Conservation (phyloP, 2,113 vertebrate genomes). For the Odontophorus gujanensis region DNA sequence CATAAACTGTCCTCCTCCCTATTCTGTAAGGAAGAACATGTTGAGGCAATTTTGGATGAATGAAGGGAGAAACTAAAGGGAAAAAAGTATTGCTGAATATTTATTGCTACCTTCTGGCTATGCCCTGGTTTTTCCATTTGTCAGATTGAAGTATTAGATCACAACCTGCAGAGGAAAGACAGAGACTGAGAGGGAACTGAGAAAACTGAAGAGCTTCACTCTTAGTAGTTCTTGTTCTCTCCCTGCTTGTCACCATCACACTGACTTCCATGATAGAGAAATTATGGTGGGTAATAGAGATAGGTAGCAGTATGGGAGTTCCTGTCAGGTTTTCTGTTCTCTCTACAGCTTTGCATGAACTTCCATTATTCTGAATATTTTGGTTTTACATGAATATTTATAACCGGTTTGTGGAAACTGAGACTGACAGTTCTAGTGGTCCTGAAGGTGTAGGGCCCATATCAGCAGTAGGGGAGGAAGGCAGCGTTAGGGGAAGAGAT, state of each 20-base stretch:
- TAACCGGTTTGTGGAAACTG: not conserved
- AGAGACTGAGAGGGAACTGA: not conserved
- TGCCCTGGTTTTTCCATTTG: conserved; percentile 25
- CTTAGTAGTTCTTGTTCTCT: not conserved
- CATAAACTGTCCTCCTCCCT: conserved; percentile 13
- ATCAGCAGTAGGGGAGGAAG: not conserved
- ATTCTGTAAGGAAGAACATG: conserved; percentile 5
- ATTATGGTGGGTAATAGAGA: not conserved
- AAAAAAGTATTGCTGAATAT: conserved; percentile 46
- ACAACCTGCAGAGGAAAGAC: not conserved
- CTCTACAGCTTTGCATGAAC: not conserved
- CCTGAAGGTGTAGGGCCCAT: not conserved
- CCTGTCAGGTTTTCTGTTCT: not conserved
- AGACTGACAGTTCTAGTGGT: not conserved
- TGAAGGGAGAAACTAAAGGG: conserved; percentile 35
- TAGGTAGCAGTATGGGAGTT: not conserved
- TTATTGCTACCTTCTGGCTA: conserved; percentile 37
- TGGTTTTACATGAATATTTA: not conserved
- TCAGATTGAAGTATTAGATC: not conserved
- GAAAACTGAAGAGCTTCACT: not conserved
- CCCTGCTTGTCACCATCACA: not conserved
- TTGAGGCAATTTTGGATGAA: conserved; percentile 37
- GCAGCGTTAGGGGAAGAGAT: not conserved
- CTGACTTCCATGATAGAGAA: not conserved
- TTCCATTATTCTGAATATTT: not conserved